phyloP scores from a whole-genome alignment of 2,113 vertebrate species.

The Rattus norvegicus region DNA sequence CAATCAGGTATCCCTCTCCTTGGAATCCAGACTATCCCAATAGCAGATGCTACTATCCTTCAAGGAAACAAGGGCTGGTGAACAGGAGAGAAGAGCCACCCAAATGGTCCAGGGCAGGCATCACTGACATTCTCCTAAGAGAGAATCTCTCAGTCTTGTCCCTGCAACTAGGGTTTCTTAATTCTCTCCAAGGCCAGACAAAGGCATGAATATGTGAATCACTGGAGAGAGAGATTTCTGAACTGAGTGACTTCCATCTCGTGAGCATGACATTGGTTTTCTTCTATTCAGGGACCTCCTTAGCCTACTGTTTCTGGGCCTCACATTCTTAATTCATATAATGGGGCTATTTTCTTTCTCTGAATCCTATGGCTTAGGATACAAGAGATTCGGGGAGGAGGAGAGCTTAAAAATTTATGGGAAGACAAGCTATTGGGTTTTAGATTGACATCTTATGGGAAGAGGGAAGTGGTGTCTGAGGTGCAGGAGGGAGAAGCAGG shows the following conservation, averaged over 20 bases:
- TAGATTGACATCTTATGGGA: accelerated
- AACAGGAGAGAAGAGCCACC: background rate
- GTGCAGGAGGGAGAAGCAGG: background rate
- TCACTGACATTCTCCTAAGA: background rate
- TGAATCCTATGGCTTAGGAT: accelerated
- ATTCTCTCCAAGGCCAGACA: background rate
- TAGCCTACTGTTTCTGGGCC: background rate
- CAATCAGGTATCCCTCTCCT: too few species aligned
- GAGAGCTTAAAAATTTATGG: accelerated
- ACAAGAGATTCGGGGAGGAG: accelerated
- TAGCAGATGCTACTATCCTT: accelerated
- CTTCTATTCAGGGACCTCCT: accelerated
- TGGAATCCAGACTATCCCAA: accelerated
- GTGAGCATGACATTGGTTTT: accelerated
- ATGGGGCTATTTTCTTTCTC: too few species aligned
- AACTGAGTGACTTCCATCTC: accelerated
- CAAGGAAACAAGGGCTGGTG: background rate
- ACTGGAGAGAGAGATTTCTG: accelerated
- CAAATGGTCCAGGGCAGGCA: background rate
- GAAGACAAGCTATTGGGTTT: accelerated
- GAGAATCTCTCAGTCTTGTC: background rate
- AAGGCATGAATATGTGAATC: accelerated
- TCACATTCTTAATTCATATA: background rate
- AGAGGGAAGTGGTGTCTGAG: background rate
- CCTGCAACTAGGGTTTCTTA: accelerated